These are phyloP conservation scores for Nannoperca obscura DNA, from an alignment of 2,797 vertebrate genomes.

Conservation along the genomic window DNA sequence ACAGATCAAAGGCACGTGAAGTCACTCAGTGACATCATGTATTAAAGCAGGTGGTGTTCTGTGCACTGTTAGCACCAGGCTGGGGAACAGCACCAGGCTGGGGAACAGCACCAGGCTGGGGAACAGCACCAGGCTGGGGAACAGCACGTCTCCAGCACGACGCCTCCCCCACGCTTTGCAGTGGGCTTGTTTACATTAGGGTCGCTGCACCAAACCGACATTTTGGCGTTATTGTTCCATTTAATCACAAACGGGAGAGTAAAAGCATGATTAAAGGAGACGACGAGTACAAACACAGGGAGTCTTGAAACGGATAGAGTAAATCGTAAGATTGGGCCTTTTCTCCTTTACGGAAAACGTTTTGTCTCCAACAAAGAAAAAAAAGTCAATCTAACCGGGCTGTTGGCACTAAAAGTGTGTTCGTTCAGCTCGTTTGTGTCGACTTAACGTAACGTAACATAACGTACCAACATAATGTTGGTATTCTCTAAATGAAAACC, in stretches of 20 bases:
- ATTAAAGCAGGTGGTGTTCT: no score
- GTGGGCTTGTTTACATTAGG: constrained; percentile 49
- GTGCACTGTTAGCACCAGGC: no score
- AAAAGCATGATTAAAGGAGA: rapidly evolving
- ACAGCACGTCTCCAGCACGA: background rate
- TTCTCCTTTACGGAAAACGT: background rate
- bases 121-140: no score
- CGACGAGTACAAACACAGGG: rapidly evolving
- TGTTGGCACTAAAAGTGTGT: background rate
- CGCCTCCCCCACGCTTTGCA: constrained; percentile 8
- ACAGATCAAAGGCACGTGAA: background rate
- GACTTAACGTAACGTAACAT: background rate
- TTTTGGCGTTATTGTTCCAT: background rate
- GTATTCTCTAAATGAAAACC: background rate
- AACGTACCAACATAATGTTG: no score
- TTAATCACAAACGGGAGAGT: no score
- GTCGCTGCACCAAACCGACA: constrained; percentile 55
- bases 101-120: background rate
- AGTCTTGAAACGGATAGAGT: rapidly evolving
- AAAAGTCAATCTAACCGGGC: background rate
- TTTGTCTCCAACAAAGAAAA: constrained; percentile 13
- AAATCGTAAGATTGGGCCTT: rapidly evolving
- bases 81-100: background rate
- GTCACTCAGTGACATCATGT: background rate
- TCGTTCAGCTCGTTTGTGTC: rapidly evolving